Base-by-base conservation (phyloP, 2,797 vertebrate species). In the Chiroxiphia lanceolata region DNA sequence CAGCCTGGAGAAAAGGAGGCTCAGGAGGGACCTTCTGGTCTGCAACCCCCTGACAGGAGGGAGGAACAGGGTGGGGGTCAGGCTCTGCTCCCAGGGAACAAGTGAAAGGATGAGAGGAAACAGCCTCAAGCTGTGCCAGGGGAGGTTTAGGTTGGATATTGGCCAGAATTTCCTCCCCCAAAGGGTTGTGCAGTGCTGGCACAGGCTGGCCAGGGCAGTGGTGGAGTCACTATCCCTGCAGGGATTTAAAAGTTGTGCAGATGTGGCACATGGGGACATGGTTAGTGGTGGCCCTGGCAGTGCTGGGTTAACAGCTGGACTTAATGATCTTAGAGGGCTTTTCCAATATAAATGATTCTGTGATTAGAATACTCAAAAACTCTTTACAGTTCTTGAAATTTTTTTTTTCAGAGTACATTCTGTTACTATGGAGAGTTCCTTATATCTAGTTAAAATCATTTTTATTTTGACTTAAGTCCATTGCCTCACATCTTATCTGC, bases 41-140 rank as follows among this genome's bases (percentile, higher is more conserved):
- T 45, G 11, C 31, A 74, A 2, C 54, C 25, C 4, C 36, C 69
- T 60, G 42, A 18, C 7, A 85, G 38, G 44, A 81, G 11, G 13
- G 1, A 2, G 3, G 5, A 36, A 8, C 3, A 2, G 15, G 26
- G 22, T 8, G 13, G 13, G 33, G 26, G 13, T 40, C 6, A 4
- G 51, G 51, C 34, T 63, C 42, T 78, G 36, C 2, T 89, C 34
- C 27, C 61, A 59, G 9, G n/a, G 6, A 54, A 42, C 38, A 64
- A 59, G 36, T 0, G 5, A 56, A 3, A 45, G 26, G 36, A 76
- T 0, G 0, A 38, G 36, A 44, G 7, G 17, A 20, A 88, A 68
- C 0, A 1, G n/a, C 18, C 23, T 72, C 54, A 68, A 13, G n/a
- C 20, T 77, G 44, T 4, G 3, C 25, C 34, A 68, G 38, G 27